These are phyloP conservation scores for Anser brachyrhynchus DNA, from an alignment of 2,113 vertebrate genomes.

Conservation along the genomic window DNA sequence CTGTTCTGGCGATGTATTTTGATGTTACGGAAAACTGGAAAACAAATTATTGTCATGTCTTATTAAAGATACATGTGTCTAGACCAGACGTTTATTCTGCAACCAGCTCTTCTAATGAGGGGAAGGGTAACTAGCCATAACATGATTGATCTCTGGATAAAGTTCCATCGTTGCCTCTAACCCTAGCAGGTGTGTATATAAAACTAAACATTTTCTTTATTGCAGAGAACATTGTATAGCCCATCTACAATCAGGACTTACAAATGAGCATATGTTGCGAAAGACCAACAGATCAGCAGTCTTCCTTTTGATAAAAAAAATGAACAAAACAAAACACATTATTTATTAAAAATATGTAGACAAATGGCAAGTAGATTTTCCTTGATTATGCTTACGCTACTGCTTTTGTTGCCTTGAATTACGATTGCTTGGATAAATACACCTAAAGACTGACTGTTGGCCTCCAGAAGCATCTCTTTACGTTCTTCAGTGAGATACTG, in stretches of 20 bases:
- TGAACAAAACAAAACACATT: not conserved
- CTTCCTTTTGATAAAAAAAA: not conserved
- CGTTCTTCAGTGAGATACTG: not conserved
- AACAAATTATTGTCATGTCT: slow-evolving; percentile 50
- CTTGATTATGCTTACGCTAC: not conserved
- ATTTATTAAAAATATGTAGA: not conserved
- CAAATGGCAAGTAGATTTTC: not conserved
- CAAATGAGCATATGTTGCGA: not conserved
- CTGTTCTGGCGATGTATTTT: not conserved
- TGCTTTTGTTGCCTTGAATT: not conserved
- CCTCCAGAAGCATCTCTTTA: slow-evolving; percentile 20
- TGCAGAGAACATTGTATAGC: not conserved
- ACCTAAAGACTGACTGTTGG: not conserved
- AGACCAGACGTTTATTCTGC: slow-evolving; percentile 47
- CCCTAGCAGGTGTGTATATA: not conserved
- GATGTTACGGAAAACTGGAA: slow-evolving; percentile 34
- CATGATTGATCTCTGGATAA: slow-evolving; percentile 43
- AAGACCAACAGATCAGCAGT: not conserved
- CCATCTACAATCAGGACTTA: not conserved
- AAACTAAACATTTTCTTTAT: not conserved
- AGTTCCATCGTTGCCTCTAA: not conserved
- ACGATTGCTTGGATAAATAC: not conserved
- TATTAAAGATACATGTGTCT: slow-evolving; percentile 45
- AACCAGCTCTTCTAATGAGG: slow-evolving; percentile 30
- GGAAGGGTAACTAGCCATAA: slow-evolving; percentile 41